These are phyloP conservation scores for Lasius platythorax DNA, from an alignment of 2,888 invertebrate genomes.

Conservation along the genomic window DNA sequence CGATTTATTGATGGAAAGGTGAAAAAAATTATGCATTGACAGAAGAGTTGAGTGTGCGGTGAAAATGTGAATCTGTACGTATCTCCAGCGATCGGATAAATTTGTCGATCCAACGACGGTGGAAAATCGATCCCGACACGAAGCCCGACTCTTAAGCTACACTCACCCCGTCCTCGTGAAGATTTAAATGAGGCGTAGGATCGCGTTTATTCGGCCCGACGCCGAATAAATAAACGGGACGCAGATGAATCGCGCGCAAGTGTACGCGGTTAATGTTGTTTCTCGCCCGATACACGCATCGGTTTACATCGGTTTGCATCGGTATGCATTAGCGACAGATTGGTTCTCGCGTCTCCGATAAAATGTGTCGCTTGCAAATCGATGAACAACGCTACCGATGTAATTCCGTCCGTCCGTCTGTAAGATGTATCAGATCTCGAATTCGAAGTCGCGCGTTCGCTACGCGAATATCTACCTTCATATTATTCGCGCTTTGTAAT, in stretches of 20 bases:
- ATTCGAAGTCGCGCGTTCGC: not conserved
- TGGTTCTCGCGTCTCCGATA: not conserved
- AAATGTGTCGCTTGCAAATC: not conserved
- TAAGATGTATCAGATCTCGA: not conserved
- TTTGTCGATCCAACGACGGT: not conserved
- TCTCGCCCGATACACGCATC: not conserved
- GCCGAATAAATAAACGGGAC: not conserved
- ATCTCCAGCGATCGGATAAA: not conserved
- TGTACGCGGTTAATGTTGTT: not conserved
- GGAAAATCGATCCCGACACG: too few relatives aligned
- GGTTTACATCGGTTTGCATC: not conserved
- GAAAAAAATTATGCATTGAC: too few relatives aligned
- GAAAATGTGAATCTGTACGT: not conserved
- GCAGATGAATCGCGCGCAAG: not conserved
- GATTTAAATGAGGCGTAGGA: constrained; percentile 19
- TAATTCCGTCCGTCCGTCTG: not conserved
- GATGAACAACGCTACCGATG: not conserved
- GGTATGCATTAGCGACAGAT: constrained; percentile 24
- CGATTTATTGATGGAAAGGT: too few relatives aligned
- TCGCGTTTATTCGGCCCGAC: constrained; percentile 1
- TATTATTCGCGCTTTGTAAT: not conserved
- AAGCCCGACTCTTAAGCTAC: too few relatives aligned
- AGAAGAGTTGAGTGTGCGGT: too few relatives aligned
- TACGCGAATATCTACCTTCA: not conserved
- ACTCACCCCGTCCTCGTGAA: not conserved